Evolutionary conservation across 1,140 invertebrate genomes (phyloP).

Genomic region (Bradysia coprophila): DNA sequence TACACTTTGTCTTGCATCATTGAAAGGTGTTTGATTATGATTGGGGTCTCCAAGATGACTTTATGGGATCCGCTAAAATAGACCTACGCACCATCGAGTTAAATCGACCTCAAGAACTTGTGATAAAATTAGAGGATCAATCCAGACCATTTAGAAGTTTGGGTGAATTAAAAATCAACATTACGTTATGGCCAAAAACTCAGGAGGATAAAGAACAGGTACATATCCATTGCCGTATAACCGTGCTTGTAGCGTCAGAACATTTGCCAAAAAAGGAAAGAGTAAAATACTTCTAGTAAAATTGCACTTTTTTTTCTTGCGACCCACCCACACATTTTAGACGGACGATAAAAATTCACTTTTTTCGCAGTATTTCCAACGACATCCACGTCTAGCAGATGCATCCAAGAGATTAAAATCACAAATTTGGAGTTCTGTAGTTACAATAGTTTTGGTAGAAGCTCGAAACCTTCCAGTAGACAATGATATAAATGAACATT

Average conservation of each 20-base stretch:
- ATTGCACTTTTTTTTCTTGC: neutral
- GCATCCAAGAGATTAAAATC: conserved; percentile 66
- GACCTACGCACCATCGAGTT: conserved; percentile 73
- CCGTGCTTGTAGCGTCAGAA: too few species aligned
- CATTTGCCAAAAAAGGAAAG: too few species aligned
- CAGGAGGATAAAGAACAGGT: conserved; percentile 91
- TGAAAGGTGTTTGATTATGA: conserved; percentile 95
- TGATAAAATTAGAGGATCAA: conserved; percentile 54
- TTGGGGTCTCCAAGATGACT: conserved; percentile 93
- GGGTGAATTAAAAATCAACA: conserved; percentile 64
- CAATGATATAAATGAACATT: conserved; percentile 74
- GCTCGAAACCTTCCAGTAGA: conserved; percentile 77
- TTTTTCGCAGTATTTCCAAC: conserved; percentile 50
- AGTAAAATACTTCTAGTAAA: neutral
- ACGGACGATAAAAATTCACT: neutral
- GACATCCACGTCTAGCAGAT: conserved; percentile 52
- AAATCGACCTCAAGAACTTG: conserved; percentile 59
- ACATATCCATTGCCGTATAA: conserved; percentile 17
- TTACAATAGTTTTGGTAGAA: conserved; percentile 90
- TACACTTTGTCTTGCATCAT: conserved; percentile 5
- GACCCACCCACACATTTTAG: neutral
- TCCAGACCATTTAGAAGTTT: conserved; percentile 36
- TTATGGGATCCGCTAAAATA: conserved; percentile 81
- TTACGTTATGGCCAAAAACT: conserved; percentile 69
- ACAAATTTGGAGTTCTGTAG: conserved; percentile 88